Evolutionary conservation across 2,113 vertebrate species (phyloP).

Genomic region (Antennarius striatus): DNA sequence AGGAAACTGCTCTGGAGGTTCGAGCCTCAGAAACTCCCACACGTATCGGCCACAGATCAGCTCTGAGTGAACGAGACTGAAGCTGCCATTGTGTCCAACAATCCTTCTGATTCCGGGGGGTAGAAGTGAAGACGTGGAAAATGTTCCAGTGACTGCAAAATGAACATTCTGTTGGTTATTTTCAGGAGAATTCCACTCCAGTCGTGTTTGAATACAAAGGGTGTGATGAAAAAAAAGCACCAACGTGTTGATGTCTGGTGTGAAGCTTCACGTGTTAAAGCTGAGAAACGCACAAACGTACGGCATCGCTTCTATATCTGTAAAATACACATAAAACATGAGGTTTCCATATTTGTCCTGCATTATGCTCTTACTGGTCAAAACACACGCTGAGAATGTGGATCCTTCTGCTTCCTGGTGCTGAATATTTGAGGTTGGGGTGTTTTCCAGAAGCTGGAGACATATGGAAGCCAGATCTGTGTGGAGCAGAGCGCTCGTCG

Average conservation of each 20-base stretch:
- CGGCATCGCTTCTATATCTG: background rate
- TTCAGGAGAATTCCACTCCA: too few species aligned
- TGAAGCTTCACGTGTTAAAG: too few species aligned
- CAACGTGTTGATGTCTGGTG: too few species aligned
- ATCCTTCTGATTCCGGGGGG: slow-evolving; percentile 8
- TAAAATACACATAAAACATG: too few species aligned
- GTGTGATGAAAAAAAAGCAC: too few species aligned
- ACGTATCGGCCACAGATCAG: slow-evolving; percentile 19
- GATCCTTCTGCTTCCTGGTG: background rate
- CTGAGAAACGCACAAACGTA: too few species aligned
- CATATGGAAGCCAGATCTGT: slow-evolving; percentile 52
- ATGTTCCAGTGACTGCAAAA: background rate
- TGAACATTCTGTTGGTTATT: too few species aligned
- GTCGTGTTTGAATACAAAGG: too few species aligned
- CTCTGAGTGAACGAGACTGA: slow-evolving; percentile 18
- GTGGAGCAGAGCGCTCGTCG: slow-evolving; percentile 16
- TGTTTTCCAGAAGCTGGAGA: slow-evolving; percentile 41
- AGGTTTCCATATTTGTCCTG: too few species aligned
- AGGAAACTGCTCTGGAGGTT: slow-evolving; percentile 51
- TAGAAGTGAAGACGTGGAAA: background rate
- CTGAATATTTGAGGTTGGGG: slow-evolving; percentile 32
- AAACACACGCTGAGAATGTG: too few species aligned
- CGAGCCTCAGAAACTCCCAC: slow-evolving; percentile 23
- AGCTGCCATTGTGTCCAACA: background rate
- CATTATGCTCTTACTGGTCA: background rate